Base-by-base conservation (phyloP, 2,797 vertebrate species). In the Lerista edwardsae region DNA sequence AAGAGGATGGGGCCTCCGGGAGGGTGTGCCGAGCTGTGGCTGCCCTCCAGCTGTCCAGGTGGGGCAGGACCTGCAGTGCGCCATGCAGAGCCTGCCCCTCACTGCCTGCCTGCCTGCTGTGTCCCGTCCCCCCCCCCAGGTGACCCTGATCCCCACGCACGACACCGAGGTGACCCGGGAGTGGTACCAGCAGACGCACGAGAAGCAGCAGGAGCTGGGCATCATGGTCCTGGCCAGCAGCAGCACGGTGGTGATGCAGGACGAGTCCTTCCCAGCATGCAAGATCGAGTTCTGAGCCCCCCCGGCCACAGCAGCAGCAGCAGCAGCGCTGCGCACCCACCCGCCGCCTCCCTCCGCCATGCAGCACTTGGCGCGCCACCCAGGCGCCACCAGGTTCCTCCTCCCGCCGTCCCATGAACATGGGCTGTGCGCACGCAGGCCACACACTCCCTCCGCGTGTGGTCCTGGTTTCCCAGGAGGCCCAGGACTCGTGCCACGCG, bases 201-300 rank as follows among this genome's bases (percentile, higher is more conserved):
- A 99, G 96, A 97, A 97, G 92, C 99, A 99, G 95, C 98, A 99
- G 93, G 98, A 99, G 91, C 97, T 99, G 83, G 99, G 99, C 93
- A 97, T 99, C 95, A 97, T 99, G 97, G 99, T 99, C 75, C 94
- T 99, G 96, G 99, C 99, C 67, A 99, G 98, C 96, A 99, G 98
- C 97, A 99, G 98, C 96, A 99, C 98, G 0, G 99, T 99, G 21
- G 99, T 99, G 91, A 99, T 99, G 99, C 99, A 99, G 96, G 98
- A 99, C 0, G 99, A 99, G 93, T 99, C 98, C 80, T 99, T 99
- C 93, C 98, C 99, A 31, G 99, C 99, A 94, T 99, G 99, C 97
- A 99, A 99, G 97, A 99, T 99, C 2, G 99, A 99, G 94, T 99
- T 99, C 95, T 99, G 97, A 97, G 87, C 84, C 88, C 91, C 88